These are phyloP conservation scores for Saccopteryx leptura DNA, from an alignment of 2,113 vertebrate species.

Conservation along the genomic window DNA sequence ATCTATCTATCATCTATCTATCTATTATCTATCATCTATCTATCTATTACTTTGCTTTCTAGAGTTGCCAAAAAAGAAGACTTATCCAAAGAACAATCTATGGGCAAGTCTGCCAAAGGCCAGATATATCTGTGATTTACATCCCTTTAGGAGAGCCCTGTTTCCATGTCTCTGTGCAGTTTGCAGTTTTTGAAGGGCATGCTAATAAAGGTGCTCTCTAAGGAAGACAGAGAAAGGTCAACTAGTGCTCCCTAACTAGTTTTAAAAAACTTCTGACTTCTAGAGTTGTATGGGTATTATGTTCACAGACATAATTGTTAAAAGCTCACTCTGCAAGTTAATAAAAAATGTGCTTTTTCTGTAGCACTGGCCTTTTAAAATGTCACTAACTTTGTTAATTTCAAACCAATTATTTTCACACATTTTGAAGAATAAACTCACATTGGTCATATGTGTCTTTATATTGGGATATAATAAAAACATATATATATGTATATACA, in stretches of 20 bases:
- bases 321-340: constrained; percentile 62
- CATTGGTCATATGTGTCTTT: constrained; percentile 42
- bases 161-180: constrained; percentile 42
- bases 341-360: constrained; percentile 72
- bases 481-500: neutral
- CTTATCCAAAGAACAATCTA: neutral
- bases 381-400: constrained; percentile 84
- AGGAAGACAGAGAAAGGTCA: constrained; percentile 71
- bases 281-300: constrained; percentile 41
- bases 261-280: constrained; percentile 69
- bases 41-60: constrained; percentile 21
- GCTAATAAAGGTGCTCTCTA: constrained; percentile 45
- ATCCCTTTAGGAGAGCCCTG: neutral
- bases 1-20: neutral
- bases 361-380: constrained; percentile 82
- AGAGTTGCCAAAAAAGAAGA: constrained; percentile 19
- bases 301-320: constrained; percentile 70
- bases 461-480: constrained; percentile 31
- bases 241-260: constrained; percentile 73
- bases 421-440: constrained; percentile 69
- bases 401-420: constrained; percentile 80
- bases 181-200: constrained; percentile 44
- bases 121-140: neutral
- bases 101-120: neutral
- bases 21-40: too few relatives aligned